Evolutionary conservation across 1,140 invertebrate genomes (phyloP).

Genomic region (silkworm (Bombyx mori)): DNA sequence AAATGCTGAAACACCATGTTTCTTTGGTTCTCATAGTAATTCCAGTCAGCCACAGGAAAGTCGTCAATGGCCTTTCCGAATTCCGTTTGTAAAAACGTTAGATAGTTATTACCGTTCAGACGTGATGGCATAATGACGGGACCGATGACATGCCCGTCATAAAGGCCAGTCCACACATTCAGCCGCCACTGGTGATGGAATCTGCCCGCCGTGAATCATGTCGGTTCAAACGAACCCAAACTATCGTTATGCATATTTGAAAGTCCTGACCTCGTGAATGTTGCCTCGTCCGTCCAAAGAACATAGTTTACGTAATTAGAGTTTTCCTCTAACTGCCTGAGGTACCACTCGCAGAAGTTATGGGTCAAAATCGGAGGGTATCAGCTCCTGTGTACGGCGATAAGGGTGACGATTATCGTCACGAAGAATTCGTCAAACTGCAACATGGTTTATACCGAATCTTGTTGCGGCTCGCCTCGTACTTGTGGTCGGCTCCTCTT

Average conservation of each 20-base stretch:
- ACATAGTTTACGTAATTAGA: neutral
- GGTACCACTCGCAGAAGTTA: no score
- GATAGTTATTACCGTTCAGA: neutral
- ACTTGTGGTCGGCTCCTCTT: constrained; percentile 1
- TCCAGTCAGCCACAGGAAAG: neutral
- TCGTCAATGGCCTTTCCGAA: neutral
- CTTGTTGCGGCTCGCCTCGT: constrained; percentile 6
- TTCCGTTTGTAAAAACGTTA: constrained; percentile 1
- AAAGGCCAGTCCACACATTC: constrained; percentile 2
- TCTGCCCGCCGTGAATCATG: constrained; percentile 1
- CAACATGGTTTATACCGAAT: constrained; percentile 5
- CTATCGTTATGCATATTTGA: constrained; percentile 6
- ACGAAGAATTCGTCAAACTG: constrained; percentile 4
- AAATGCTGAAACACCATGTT: constrained; percentile 1
- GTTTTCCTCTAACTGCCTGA: no score
- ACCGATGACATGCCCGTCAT: no score
- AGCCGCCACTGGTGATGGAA: constrained; percentile 4
- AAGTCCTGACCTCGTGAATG: constrained; percentile 7
- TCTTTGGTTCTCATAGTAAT: constrained; percentile 1
- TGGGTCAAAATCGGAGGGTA: constrained; percentile 4
- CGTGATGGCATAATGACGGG: no score
- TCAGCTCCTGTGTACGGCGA: constrained; percentile 6
- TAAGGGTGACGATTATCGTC: constrained; percentile 5
- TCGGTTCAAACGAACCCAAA: constrained; percentile 5
- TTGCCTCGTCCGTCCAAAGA: constrained; percentile 8